Percentiles rank a stretch among this genome's conserved stretches.
Evolutionary conservation across 2,888 invertebrate genomes (phyloP).

Genomic region (Oegoconia quadripuncta): DNA sequence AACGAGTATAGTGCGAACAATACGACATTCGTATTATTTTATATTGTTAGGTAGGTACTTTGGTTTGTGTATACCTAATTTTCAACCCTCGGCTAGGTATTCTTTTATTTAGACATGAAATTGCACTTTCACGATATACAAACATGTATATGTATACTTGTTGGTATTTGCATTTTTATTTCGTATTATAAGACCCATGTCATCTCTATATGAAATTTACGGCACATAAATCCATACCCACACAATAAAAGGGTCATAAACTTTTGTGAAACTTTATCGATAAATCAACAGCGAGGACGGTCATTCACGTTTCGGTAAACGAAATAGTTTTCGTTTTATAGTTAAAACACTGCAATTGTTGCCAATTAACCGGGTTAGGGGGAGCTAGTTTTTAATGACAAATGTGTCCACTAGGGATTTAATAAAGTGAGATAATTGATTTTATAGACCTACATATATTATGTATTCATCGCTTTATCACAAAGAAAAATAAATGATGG

Average conservation of each 20-base stretch:
- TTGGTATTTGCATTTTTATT: constrained; percentile 1
- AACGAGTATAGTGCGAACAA: constrained; percentile 32
- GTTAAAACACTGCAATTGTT: constrained; percentile 13
- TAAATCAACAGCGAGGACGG: constrained; percentile 19
- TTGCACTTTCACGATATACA: no score
- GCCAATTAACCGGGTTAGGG: constrained; percentile 32
- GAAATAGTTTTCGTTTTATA: constrained; percentile 26
- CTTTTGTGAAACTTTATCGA: constrained; percentile 19
- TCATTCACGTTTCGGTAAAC: constrained; percentile 24
- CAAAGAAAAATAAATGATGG: no score
- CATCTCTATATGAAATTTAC: constrained; percentile 28
- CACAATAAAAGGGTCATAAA: constrained; percentile 18
- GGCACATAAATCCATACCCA: constrained; percentile 40
- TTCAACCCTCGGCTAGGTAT: no score
- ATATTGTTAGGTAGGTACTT: no score
- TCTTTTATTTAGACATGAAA: no score
- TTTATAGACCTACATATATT: no score
- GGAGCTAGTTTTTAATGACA: background rate
- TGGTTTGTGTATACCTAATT: no score
- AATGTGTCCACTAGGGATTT: background rate
- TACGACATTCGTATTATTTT: no score
- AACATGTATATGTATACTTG: background rate
- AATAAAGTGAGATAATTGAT: no score
- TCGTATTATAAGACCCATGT: background rate
- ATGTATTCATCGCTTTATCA: no score